Percentiles rank a stretch among this genome's conserved stretches.
Evolutionary conservation across 2,888 invertebrate genomes (phyloP).

Genomic region (Spodoptera exigua): DNA sequence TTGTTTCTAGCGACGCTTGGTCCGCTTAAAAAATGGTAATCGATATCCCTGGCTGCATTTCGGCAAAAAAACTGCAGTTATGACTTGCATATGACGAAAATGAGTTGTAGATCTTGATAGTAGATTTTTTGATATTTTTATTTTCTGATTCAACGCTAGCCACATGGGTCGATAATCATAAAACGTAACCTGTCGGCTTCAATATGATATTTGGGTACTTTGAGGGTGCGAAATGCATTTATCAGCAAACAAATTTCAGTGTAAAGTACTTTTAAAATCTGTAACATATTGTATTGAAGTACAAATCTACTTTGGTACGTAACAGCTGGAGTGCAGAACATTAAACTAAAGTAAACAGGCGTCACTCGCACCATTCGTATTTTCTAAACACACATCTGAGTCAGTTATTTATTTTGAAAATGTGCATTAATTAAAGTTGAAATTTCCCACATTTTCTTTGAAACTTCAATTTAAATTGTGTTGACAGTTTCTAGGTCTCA

Average conservation of each 20-base stretch:
- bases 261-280: too few species aligned
- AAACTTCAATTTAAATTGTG: too few species aligned
- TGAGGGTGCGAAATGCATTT: slow-evolving; percentile 6
- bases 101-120: slow-evolving; percentile 24
- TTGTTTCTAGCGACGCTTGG: slow-evolving; percentile 79
- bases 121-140: slow-evolving; percentile 26
- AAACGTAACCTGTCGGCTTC: slow-evolving; percentile 61
- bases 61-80: slow-evolving; percentile 17
- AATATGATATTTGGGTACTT: slow-evolving; percentile 26
- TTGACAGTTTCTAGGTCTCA: too few species aligned
- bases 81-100: background rate
- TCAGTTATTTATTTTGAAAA: slow-evolving; percentile 23
- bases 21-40: slow-evolving; percentile 68
- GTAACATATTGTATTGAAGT: too few species aligned
- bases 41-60: slow-evolving; percentile 56
- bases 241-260: background rate
- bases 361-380: slow-evolving; percentile 48
- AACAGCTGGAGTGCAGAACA: slow-evolving; percentile 48
- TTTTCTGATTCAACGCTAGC: slow-evolving; percentile 48
- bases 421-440: slow-evolving; percentile 7
- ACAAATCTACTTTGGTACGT: slow-evolving; percentile 14
- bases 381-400: slow-evolving; percentile 37
- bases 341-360: slow-evolving; percentile 54
- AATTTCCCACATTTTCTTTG: too few species aligned
- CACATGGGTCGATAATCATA: slow-evolving; percentile 77